Evolutionary conservation across 2,797 vertebrate genomes (phyloP), one percentile per base, ranked within the genome.

Genomic region (Lates japonicus): DNA sequence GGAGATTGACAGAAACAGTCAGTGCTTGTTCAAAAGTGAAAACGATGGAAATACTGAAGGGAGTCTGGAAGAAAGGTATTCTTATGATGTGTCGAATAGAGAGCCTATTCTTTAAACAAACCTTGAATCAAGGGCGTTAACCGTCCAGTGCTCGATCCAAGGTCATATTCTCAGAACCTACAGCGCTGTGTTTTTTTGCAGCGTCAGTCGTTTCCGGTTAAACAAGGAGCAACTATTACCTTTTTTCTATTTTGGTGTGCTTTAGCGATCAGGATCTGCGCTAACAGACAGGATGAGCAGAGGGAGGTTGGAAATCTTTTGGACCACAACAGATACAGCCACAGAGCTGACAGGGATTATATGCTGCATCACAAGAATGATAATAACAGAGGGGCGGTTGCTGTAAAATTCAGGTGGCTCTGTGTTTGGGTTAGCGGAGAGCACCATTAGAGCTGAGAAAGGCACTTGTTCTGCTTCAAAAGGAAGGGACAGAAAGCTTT

Each of bases 321-420:
- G 66, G 62, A 75, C 58, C 13, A 16, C 57, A 46, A 62, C 74
- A 76, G 75, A 88, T 74, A 44, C 49, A 72, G 49, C 74, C 64
- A 11, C 64, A 75, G 64, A 63, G 66, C 74, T 70, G 84, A 77
- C 54, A 33, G 68, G 63, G 80, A 87, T 83, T 83, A 74, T 78
- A 70, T 14, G 58, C 75, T 57, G 70, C 84, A 74, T 90, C 81
- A 66, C 68, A 89, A 67, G 86, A 89, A 90, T 90, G 84, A 85
- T 86, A 91, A 91, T 83, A 77, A 88, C 69, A 87, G 83, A 75
- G 80, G 54, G 65, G 62, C 13, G 52, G 59, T 54, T 29, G 70
- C 70, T 49, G 69, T 42, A 37, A 68, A 70, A 73, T 44, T 81
- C 73, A 88, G 81, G 81, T 80, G 83, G 78, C 70, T 80, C 46